phyloP scores from a whole-genome alignment of 2,888 invertebrate genomes.

The Brachyptera putata region DNA sequence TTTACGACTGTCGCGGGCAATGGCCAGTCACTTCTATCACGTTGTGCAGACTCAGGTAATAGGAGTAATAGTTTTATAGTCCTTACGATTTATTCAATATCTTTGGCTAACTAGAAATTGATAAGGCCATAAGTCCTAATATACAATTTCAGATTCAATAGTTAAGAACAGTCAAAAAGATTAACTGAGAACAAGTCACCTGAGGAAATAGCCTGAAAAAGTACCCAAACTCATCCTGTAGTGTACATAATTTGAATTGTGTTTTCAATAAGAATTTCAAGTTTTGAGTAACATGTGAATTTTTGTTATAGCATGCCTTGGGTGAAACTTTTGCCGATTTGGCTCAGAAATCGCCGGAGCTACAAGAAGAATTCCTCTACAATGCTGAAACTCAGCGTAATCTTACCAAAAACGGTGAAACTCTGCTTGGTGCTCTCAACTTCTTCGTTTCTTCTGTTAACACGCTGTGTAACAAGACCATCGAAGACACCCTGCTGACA shows the following conservation, averaged over 20 bases:
- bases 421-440: conserved; percentile 85
- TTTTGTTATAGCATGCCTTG: conserved; percentile 64
- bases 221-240: too few relatives aligned
- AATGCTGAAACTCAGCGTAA: conserved; percentile 95
- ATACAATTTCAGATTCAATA: too few relatives aligned
- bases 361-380: conserved; percentile 90
- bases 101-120: too few relatives aligned
- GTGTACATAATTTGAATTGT: too few relatives aligned
- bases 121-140: too few relatives aligned
- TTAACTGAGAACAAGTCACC: too few relatives aligned
- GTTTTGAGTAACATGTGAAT: too few relatives aligned
- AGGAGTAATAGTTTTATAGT: too few relatives aligned
- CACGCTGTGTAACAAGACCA: conserved; percentile 95
- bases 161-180: too few relatives aligned
- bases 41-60: conserved; percentile 76
- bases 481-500: conserved; percentile 86
- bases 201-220: too few relatives aligned
- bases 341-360: conserved; percentile 92
- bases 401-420: conserved; percentile 89
- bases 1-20: conserved; percentile 76
- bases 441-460: conserved; percentile 95
- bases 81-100: too few relatives aligned
- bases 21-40: conserved; percentile 84
- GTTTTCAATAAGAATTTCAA: too few relatives aligned
- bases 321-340: conserved; percentile 93